phyloP scores from a whole-genome alignment of 2,888 invertebrate genomes.

The Amphipyra berbera region DNA sequence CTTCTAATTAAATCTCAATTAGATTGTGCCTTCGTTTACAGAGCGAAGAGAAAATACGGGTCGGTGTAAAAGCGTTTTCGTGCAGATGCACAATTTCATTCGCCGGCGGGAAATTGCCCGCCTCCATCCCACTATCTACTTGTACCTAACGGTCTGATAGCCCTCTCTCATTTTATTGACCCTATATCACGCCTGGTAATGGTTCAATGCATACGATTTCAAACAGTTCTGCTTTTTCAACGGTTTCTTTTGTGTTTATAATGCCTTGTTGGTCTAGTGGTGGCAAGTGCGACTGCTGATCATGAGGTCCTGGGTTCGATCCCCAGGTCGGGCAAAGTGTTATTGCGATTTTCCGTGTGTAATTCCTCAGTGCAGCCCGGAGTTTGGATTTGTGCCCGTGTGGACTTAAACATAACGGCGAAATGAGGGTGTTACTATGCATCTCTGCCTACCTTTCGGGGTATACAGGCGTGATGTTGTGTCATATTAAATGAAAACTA shows the following conservation, averaged over 20 bases:
- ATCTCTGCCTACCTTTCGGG: no score
- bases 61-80: constrained; percentile 49
- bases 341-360: no score
- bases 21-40: constrained; percentile 36
- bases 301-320: no score
- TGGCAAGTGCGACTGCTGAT: no score
- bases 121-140: constrained; percentile 40
- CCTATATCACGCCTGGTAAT: constrained; percentile 38
- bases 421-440: no score
- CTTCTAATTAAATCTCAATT: constrained; percentile 46
- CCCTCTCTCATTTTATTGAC: constrained; percentile 53
- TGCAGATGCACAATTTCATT: constrained; percentile 59
- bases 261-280: no score
- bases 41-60: constrained; percentile 34
- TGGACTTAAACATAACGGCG: no score
- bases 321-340: no score
- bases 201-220: constrained; percentile 27
- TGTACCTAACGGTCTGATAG: constrained; percentile 46
- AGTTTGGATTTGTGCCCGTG: no score
- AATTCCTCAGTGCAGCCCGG: no score
- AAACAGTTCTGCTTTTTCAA: constrained; percentile 11
- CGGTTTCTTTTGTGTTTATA: not conserved
- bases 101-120: constrained; percentile 54
- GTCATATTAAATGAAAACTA: no score
- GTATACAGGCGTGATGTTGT: no score